These are phyloP conservation scores for Stictonetta naevosa DNA, from an alignment of 2,113 vertebrate genomes.

Conservation along the genomic window DNA sequence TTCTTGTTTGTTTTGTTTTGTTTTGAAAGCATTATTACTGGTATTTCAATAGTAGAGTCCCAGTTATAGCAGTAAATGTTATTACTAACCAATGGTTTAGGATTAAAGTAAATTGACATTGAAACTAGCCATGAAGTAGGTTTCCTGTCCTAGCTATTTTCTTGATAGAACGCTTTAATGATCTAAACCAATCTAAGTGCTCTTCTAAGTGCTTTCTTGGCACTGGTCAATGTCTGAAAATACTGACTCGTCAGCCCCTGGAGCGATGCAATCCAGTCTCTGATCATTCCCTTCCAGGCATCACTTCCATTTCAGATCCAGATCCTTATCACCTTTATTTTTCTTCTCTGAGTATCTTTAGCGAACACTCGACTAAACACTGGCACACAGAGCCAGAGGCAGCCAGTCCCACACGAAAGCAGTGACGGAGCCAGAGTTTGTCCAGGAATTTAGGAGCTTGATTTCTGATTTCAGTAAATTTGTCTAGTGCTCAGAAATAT, in stretches of 20 bases:
- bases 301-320: background rate
- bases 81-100: background rate
- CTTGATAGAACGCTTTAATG: background rate
- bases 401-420: background rate
- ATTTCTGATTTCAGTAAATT: background rate
- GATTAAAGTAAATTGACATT: background rate
- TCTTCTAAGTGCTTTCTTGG: background rate
- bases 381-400: rapidly evolving
- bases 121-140: background rate
- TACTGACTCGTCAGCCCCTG: rapidly evolving
- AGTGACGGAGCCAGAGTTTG: background rate
- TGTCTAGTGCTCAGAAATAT: background rate
- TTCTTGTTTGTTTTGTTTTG: rapidly evolving
- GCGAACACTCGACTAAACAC: background rate
- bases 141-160: background rate
- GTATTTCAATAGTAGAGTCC: background rate
- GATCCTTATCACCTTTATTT: rapidly evolving
- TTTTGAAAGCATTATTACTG: background rate
- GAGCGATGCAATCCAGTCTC: background rate
- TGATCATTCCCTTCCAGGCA: background rate
- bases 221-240: background rate
- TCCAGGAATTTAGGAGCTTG: rapidly evolving
- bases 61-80: background rate
- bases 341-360: background rate
- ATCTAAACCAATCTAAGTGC: background rate